Evolutionary conservation across 2,888 invertebrate genomes (phyloP).

Genomic region (Cheilosia scutellata): DNA sequence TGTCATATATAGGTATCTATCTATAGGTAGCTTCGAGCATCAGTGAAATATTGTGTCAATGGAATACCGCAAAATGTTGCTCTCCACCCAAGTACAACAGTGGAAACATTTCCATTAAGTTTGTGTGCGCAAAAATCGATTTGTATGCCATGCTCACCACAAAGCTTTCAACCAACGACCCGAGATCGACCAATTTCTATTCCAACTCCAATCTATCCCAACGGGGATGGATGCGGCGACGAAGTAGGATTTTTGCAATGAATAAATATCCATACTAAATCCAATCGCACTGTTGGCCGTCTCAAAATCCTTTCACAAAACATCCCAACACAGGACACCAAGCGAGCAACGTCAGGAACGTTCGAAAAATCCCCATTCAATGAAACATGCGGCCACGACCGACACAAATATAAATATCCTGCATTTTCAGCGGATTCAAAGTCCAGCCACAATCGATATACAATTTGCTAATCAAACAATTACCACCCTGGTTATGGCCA

Average conservation of each 20-base stretch:
- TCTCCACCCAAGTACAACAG: neutral
- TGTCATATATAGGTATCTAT: neutral
- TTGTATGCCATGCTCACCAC: constrained; percentile 22
- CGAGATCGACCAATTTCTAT: constrained; percentile 17
- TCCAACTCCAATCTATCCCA: constrained; percentile 36
- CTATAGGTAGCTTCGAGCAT: neutral
- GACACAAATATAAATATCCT: constrained; percentile 33
- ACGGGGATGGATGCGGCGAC: neutral
- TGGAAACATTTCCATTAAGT: constrained; percentile 5
- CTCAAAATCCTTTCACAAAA: constrained; percentile 29
- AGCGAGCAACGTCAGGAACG: constrained; percentile 22
- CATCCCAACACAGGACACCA: neutral
- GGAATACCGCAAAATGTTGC: constrained; percentile 10
- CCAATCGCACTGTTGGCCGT: neutral
- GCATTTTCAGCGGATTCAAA: constrained; percentile 35
- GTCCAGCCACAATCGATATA: constrained; percentile 44
- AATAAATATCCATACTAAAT: constrained; percentile 46
- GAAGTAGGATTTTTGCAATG: constrained; percentile 20
- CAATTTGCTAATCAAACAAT: constrained; percentile 74
- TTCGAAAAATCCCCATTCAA: constrained; percentile 43
- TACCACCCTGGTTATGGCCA: constrained; percentile 44
- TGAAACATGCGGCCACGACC: constrained; percentile 9
- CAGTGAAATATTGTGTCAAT: constrained; percentile 27
- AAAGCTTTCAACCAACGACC: constrained; percentile 32
- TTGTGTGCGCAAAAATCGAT: constrained; percentile 33